These are phyloP conservation scores for Alsophila aescularia DNA, from an alignment of 2,888 invertebrate genomes.

Conservation along the genomic window DNA sequence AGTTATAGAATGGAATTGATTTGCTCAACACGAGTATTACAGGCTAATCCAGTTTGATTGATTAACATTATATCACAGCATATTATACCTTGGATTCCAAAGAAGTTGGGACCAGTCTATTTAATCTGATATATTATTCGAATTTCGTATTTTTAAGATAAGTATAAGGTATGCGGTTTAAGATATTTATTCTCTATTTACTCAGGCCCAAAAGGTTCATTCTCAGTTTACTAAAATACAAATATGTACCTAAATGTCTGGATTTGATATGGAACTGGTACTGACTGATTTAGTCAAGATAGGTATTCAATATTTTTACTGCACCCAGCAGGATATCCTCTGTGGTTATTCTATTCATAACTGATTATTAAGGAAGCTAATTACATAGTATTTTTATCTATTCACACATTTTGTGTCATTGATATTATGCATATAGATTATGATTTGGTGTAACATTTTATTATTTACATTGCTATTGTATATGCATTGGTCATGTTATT, in stretches of 20 bases:
- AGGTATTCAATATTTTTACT: too few species aligned
- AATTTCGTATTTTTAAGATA: conserved; percentile 21
- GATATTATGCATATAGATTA: too few species aligned
- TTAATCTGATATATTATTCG: conserved; percentile 16
- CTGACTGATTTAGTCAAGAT: too few species aligned
- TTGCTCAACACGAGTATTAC: conserved; percentile 17
- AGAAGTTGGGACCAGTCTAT: conserved; percentile 35
- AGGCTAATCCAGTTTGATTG: conserved; percentile 26
- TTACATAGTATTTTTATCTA: too few species aligned
- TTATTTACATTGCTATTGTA: background rate
- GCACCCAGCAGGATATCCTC: too few species aligned
- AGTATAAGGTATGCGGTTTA: background rate
- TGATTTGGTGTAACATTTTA: background rate
- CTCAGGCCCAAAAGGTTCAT: conserved; percentile 16
- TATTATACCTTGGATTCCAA: conserved; percentile 31
- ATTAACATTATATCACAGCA: conserved; percentile 13
- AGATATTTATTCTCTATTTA: conserved; percentile 15
- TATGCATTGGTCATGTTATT: background rate
- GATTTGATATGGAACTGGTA: background rate
- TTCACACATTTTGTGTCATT: too few species aligned
- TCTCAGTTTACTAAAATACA: background rate
- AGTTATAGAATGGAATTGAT: background rate
- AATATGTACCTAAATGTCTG: background rate
- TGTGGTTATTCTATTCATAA: too few species aligned
- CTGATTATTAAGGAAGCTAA: too few species aligned